Percentiles rank a stretch among this genome's conserved stretches.
Evolutionary conservation across 2,113 vertebrate genomes (phyloP).

Genomic region (Sceloporus undulatus): DNA sequence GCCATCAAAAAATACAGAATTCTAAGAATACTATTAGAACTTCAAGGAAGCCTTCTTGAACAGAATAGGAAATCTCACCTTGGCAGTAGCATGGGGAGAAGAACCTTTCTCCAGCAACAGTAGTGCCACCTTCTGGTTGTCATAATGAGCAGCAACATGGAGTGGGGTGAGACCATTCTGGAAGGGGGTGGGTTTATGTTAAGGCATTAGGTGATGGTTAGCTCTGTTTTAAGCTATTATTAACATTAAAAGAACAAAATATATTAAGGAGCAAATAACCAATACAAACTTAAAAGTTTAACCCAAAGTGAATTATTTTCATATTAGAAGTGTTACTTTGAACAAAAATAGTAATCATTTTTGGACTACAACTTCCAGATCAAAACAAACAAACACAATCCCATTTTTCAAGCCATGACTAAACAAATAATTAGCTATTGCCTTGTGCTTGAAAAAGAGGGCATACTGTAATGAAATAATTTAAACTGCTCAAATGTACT

Average conservation of each 20-base stretch:
- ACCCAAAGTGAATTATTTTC: constrained; percentile 44
- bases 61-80: constrained; percentile 85
- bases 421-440: too few species aligned
- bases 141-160: constrained; percentile 97
- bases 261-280: constrained; percentile 44
- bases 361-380: too few species aligned
- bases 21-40: neutral
- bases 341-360: constrained; percentile 23
- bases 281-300: constrained; percentile 43
- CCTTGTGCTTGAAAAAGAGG: neutral
- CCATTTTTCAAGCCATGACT: too few species aligned
- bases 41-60: neutral
- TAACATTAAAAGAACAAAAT: constrained; percentile 46
- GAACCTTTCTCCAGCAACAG: constrained; percentile 96
- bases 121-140: constrained; percentile 98
- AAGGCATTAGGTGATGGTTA: constrained; percentile 67
- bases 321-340: constrained; percentile 39
- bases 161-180: constrained; percentile 99
- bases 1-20: neutral
- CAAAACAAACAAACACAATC: too few species aligned
- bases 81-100: constrained; percentile 91
- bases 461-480: neutral
- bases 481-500: neutral
- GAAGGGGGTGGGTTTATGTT: constrained; percentile 75
- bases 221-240: constrained; percentile 61